Percentiles rank a stretch among this genome's conserved stretches.
Conservation (phyloP, 2,888 invertebrate species). For the Hyalella azteca region DNA sequence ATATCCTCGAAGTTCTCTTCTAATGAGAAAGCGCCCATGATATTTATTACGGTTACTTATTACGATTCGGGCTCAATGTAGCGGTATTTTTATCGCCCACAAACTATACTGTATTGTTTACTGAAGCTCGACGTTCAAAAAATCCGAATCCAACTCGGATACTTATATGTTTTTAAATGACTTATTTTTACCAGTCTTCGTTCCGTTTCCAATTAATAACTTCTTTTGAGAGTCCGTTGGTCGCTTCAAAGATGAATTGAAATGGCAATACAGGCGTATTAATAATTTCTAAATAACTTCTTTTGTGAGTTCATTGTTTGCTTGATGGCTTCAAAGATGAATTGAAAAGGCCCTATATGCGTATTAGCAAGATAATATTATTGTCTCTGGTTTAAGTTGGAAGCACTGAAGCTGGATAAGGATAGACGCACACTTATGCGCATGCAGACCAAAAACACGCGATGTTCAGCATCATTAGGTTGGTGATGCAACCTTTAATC, state of each 20-base stretch:
- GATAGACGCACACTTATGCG: neutral
- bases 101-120: too few relatives aligned
- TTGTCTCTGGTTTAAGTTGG: neutral
- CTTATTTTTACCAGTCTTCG: too few relatives aligned
- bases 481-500: neutral
- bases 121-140: too few relatives aligned
- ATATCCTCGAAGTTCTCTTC: neutral
- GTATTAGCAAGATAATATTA: neutral
- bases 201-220: too few relatives aligned
- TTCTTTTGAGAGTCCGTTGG: slow-evolving; percentile 12
- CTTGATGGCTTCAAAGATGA: slow-evolving; percentile 8
- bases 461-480: too few relatives aligned
- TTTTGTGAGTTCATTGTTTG: slow-evolving; percentile 11
- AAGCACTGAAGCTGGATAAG: neutral
- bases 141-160: too few relatives aligned
- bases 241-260: slow-evolving; percentile 13
- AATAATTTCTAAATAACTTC: too few relatives aligned
- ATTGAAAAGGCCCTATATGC: neutral
- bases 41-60: neutral
- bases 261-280: neutral
- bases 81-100: too few relatives aligned
- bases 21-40: slow-evolving; percentile 14
- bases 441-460: too few relatives aligned
- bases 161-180: too few relatives aligned
- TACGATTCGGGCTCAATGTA: neutral